These are phyloP conservation scores for Adineta ricciae DNA, from an alignment of 2,888 invertebrate genomes.

Conservation along the genomic window DNA sequence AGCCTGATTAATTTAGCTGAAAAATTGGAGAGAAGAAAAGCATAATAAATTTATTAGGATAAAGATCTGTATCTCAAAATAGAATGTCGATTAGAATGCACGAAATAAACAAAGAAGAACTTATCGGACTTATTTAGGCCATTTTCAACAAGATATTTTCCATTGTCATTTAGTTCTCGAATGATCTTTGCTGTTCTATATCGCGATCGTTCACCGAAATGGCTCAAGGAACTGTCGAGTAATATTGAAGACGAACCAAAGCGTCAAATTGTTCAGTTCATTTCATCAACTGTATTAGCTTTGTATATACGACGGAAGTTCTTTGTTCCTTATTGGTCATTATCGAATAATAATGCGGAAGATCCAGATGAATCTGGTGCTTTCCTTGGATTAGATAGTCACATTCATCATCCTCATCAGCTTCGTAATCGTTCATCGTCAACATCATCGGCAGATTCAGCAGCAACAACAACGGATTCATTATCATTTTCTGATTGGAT, in stretches of 20 bases:
- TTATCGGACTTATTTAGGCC: neutral
- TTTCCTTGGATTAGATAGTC: neutral
- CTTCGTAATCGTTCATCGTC: neutral
- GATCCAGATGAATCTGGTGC: neutral
- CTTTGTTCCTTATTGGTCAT: neutral
- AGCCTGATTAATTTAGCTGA: neutral
- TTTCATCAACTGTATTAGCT: constrained; percentile 1
- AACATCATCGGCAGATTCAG: neutral
- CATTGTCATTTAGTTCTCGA: neutral
- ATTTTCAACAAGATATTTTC: neutral
- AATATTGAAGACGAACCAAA: neutral
- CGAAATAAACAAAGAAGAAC: too few relatives aligned
- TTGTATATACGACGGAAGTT: neutral
- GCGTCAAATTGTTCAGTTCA: neutral
- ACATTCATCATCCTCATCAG: neutral
- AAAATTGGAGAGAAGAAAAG: too few relatives aligned
- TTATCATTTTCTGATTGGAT: constrained; percentile 2
- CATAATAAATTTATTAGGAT: neutral
- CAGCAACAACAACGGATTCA: neutral
- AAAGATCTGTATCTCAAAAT: neutral
- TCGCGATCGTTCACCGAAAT: neutral
- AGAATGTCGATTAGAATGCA: neutral
- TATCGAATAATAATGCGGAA: neutral
- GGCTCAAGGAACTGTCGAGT: neutral
- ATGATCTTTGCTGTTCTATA: constrained; percentile 2